Evolutionary conservation across 2,113 vertebrate species (phyloP), one percentile per base, ranked within the genome.

Genomic region (Varanus salvator): DNA sequence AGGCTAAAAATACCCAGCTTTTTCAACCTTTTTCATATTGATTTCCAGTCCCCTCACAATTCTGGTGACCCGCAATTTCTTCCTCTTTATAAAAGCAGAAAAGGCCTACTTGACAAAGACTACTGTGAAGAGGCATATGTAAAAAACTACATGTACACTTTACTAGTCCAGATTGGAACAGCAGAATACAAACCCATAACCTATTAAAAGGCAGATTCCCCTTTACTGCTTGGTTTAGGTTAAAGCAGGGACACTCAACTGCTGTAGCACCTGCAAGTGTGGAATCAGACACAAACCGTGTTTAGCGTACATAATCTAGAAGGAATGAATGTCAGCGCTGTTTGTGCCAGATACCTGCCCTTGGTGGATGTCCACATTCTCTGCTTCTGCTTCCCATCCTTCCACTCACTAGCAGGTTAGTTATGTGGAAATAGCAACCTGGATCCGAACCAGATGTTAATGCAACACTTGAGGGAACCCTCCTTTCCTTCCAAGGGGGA

Each of bases 401-500:
- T 60, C 31, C n/a, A 38, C n/a, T 38, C 69, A 76, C 48, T 4
- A 38, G 19, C 52, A 38, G 57, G 64, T 52, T 44, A 29, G 64
- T 52, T 44, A 29, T 88, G 31, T 89, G 90, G 91, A 89, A 14
- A 78, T 64, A 85, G 86, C 34, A 27, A 87, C 80, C 87, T 92
- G 91, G 93, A 93, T 95, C 92, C 85, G 84, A 88, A 92, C 88
- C 95, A 94, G 93, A 94, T 95, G 93, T 90, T 87, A 88, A 71
- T 0, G 88, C 31, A 80, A 75, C 83, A 69, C 84, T 90, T 80
- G 69, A 84, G 60, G 80, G 15, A 66, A 92, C 25, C 78, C 81
- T 84, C 90, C 90, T 60, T 80, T 89, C 92, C 91, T 64, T 44
- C 64, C 90, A 85, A 60, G 72, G 85, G 38, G 85, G 34, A 80